Conservation (phyloP, 2,888 invertebrate genomes). For the Orchesella flavescens region DNA sequence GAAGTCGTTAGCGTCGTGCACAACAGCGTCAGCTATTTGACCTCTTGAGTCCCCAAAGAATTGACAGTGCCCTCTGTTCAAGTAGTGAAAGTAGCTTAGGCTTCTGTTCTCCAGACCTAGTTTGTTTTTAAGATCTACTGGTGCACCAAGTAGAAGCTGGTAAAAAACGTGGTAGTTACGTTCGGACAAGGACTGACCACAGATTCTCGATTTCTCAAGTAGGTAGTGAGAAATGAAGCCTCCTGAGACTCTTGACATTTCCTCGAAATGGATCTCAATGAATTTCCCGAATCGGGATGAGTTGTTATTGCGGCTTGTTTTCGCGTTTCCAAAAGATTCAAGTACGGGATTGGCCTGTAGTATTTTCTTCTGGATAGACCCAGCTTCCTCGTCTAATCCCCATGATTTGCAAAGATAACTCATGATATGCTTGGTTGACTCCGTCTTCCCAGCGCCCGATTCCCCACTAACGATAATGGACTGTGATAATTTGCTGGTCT, state of each 20-base stretch:
- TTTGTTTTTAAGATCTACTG: constrained; percentile 83
- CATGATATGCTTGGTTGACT: constrained; percentile 97
- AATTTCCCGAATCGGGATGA: constrained; percentile 98
- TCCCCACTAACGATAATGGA: constrained; percentile 98
- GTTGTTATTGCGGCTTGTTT: constrained; percentile 98
- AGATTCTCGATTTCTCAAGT: constrained; percentile 86
- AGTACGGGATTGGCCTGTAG: constrained; percentile 95
- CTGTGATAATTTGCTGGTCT: constrained; percentile 92
- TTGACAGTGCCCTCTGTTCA: constrained; percentile 91
- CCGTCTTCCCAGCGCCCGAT: constrained; percentile 98
- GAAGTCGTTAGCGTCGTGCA: constrained; percentile 94
- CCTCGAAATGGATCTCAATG: constrained; percentile 98
- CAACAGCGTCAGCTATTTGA: constrained; percentile 90
- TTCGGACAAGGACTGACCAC: constrained; percentile 88
- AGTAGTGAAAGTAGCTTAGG: constrained; percentile 79
- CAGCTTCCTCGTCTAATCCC: constrained; percentile 89
- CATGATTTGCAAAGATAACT: constrained; percentile 93
- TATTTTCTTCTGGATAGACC: constrained; percentile 95
- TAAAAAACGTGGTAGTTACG: constrained; percentile 90
- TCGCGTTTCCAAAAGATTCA: constrained; percentile 98
- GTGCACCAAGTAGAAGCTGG: constrained; percentile 94
- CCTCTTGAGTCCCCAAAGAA: constrained; percentile 86
- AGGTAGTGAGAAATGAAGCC: constrained; percentile 98
- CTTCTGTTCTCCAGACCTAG: constrained; percentile 76
- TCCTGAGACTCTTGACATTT: constrained; percentile 89